These are phyloP conservation scores for Xylocampa areola DNA, from an alignment of 2,888 invertebrate genomes.

Conservation along the genomic window DNA sequence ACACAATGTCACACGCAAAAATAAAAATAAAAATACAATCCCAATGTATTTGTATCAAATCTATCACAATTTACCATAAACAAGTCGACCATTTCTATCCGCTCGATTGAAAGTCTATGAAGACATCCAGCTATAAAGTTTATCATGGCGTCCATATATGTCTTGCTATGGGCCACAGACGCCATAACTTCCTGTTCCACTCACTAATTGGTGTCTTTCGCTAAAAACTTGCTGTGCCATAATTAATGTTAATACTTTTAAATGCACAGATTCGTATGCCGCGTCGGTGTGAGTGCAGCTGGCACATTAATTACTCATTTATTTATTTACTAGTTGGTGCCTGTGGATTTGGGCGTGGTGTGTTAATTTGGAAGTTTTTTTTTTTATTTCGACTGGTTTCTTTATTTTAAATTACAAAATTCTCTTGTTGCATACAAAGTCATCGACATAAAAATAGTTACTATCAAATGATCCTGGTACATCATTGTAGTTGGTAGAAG, in stretches of 20 bases:
- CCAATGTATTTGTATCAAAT: slow-evolving; percentile 37
- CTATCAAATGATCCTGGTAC: no score
- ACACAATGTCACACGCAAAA: no score
- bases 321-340: slow-evolving; percentile 66
- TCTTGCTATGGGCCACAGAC: slow-evolving; percentile 37
- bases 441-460: no score
- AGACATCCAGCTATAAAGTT: slow-evolving; percentile 55
- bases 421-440: no score
- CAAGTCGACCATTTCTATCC: slow-evolving; percentile 34
- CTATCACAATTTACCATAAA: slow-evolving; percentile 46
- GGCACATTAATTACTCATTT: slow-evolving; percentile 84
- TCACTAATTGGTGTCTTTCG: slow-evolving; percentile 75
- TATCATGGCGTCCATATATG: slow-evolving; percentile 51
- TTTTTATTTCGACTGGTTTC: no score
- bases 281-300: slow-evolving; percentile 60
- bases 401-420: neutral
- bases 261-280: slow-evolving; percentile 87
- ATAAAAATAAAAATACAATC: no score
- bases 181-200: slow-evolving; percentile 58
- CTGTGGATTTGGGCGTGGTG: slow-evolving; percentile 21
- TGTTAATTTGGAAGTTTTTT: no score
- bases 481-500: no score
- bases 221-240: slow-evolving; percentile 70
- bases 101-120: slow-evolving; percentile 55
- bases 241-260: slow-evolving; percentile 79